Conservation (phyloP, 2,888 invertebrate species). For the Pilophorus perplexus region DNA sequence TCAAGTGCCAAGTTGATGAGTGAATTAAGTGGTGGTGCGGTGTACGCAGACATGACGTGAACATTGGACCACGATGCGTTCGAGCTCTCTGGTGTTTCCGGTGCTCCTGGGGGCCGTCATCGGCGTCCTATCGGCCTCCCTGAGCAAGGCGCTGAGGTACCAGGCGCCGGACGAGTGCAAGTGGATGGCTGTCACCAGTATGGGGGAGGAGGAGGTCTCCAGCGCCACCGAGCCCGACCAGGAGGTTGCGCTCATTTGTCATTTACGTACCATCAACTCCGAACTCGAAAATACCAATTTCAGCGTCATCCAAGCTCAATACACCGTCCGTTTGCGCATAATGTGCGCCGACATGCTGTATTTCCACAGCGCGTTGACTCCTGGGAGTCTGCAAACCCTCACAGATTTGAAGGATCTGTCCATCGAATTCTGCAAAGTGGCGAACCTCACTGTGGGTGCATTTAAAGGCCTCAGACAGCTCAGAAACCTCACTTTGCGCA, state of each 20-base stretch:
- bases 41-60: constrained; percentile 12
- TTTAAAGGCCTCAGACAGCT: constrained; percentile 75
- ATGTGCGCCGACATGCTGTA: constrained; percentile 78
- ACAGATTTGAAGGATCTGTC: constrained; percentile 73
- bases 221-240: constrained; percentile 52
- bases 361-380: constrained; percentile 74
- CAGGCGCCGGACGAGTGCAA: constrained; percentile 80
- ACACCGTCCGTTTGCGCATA: constrained; percentile 70
- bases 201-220: constrained; percentile 57
- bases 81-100: constrained; percentile 59
- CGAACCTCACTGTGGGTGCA: constrained; percentile 76
- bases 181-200: constrained; percentile 64
- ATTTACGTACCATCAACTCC: constrained; percentile 73
- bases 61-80: constrained; percentile 35
- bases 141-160: constrained; percentile 65
- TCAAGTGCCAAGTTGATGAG: constrained; percentile 43
- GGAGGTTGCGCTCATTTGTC: constrained; percentile 70
- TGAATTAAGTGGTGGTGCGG: constrained; percentile 47
- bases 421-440: constrained; percentile 79
- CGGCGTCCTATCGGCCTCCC: constrained; percentile 59
- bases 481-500: constrained; percentile 74
- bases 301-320: constrained; percentile 78
- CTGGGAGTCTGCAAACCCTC: constrained; percentile 72
- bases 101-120: constrained; percentile 61
- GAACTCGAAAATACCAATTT: constrained; percentile 79